Evolutionary conservation across 30 jellyfish, hydroid and myxozoan genomes (phyloP).

Genomic region (Aurelia coerulea): DNA sequence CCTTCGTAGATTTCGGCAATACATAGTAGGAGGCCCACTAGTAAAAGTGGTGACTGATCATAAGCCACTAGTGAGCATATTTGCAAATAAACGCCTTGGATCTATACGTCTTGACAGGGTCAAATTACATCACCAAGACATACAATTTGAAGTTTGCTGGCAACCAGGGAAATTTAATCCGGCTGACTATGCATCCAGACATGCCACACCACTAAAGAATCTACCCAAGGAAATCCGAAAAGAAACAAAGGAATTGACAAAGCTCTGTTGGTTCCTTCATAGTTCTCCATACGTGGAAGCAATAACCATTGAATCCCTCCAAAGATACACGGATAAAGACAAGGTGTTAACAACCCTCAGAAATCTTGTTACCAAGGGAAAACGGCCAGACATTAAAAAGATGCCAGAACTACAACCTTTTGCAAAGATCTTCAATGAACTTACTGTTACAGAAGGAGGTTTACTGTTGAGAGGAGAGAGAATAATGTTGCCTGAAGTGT

Average conservation of each 20-base stretch:
- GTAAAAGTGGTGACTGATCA: too few species aligned
- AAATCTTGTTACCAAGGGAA: slow-evolving; percentile 8
- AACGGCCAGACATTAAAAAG: slow-evolving; percentile 9
- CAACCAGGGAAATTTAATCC: too few species aligned
- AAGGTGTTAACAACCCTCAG: slow-evolving; percentile 30
- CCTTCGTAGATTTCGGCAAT: too few species aligned
- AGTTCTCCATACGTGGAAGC: slow-evolving; percentile 57
- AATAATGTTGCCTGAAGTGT: slow-evolving; percentile 42
- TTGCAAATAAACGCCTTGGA: too few species aligned
- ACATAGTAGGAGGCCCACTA: too few species aligned
- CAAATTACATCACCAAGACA: too few species aligned
- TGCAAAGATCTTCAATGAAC: slow-evolving; percentile 34
- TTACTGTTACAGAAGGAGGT: slow-evolving; percentile 63
- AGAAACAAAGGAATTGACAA: slow-evolving; percentile 22
- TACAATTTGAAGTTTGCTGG: too few species aligned
- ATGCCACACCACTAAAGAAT: not conserved
- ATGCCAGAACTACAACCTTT: slow-evolving; percentile 32
- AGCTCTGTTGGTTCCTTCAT: slow-evolving; percentile 41
- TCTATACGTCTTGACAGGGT: too few species aligned
- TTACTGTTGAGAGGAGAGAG: slow-evolving; percentile 21
- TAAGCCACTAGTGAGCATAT: too few species aligned
- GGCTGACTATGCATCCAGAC: slow-evolving; percentile 33
- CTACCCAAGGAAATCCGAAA: not conserved
- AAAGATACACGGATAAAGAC: not conserved
- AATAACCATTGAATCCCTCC: slow-evolving; percentile 35